These are phyloP conservation scores for Falcunculus frontatus DNA, from an alignment of 2,113 vertebrate genomes.

Conservation along the genomic window DNA sequence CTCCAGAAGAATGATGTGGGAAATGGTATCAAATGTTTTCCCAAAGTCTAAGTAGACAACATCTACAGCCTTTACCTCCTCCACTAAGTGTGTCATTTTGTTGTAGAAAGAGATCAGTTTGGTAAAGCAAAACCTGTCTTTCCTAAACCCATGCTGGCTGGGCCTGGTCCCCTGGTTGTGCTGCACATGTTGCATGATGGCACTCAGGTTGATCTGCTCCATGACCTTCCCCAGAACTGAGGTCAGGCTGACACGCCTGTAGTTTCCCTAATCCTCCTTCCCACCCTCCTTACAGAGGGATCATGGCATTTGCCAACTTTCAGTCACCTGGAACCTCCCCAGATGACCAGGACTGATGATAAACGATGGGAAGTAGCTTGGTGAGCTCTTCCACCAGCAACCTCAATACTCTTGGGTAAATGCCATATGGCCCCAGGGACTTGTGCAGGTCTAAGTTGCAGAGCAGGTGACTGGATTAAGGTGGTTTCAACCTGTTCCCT, in stretches of 20 bases:
- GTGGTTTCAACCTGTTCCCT: background rate
- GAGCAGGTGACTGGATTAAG: background rate
- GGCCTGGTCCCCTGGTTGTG: background rate
- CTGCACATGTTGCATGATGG: background rate
- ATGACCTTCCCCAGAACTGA: background rate
- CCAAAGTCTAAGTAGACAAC: background rate
- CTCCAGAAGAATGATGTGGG: background rate
- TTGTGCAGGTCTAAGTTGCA: background rate
- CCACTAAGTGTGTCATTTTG: background rate
- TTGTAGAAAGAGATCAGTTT: background rate
- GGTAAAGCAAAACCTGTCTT: background rate
- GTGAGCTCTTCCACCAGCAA: background rate
- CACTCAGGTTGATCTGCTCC: background rate
- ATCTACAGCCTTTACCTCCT: background rate
- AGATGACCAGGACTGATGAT: background rate
- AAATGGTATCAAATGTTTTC: background rate
- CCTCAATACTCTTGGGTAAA: background rate
- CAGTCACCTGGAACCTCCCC: background rate
- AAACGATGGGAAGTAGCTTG: background rate
- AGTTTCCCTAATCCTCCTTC: background rate
- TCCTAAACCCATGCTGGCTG: background rate
- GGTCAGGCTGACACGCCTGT: background rate
- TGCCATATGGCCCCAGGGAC: background rate
- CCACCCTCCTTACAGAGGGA: background rate
- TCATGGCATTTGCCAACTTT: background rate